Conservation (phyloP, 1,140 invertebrate genomes). For the Metopolophium dirhodum region DNA sequence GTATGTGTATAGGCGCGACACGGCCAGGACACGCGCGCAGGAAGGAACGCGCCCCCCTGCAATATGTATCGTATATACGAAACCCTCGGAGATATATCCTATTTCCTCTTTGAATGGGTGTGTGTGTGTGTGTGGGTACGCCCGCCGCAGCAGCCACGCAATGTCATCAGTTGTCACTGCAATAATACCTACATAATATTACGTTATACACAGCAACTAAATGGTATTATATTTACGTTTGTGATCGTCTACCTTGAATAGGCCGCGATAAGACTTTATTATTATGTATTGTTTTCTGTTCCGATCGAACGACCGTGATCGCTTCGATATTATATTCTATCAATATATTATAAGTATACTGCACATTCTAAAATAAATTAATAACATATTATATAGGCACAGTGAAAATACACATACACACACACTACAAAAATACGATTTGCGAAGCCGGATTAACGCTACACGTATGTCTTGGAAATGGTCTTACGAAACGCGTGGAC, state of each 20-base stretch:
- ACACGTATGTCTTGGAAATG: not conserved
- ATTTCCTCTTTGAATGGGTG: not conserved
- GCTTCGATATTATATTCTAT: not conserved
- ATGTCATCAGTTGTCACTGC: not conserved
- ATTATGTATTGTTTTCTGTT: constrained; percentile 37
- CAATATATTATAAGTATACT: not conserved
- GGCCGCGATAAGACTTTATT: not conserved
- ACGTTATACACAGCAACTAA: not conserved
- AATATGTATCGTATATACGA: not conserved
- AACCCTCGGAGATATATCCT: not conserved
- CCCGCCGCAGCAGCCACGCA: not conserved
- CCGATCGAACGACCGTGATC: constrained; percentile 43
- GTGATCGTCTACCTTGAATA: not conserved
- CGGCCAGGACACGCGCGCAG: not conserved
- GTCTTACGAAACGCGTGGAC: not conserved
- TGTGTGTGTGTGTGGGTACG: not conserved
- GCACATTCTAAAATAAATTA: not conserved
- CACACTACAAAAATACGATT: not conserved
- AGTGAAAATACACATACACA: not conserved
- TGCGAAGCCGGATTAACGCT: constrained; percentile 30
- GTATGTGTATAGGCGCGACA: not conserved
- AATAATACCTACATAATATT: not conserved
- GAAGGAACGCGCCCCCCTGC: not conserved
- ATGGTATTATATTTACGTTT: constrained; percentile 3
- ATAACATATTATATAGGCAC: not conserved